phyloP scores from a whole-genome alignment of 2,888 invertebrate species.

The Cantharis lateralis region DNA sequence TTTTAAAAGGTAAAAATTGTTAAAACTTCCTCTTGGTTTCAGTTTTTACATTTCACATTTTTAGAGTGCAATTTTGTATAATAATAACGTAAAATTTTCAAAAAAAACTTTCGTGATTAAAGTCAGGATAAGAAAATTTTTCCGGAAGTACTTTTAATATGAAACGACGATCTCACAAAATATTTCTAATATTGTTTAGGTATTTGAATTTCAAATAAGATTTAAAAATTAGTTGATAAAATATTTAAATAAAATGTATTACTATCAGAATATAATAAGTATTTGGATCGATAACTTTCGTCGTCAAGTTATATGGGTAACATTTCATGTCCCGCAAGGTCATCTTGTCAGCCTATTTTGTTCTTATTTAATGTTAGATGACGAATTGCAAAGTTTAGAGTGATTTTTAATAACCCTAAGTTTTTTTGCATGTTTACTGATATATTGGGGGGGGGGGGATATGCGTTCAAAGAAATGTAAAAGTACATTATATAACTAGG shows the following conservation, averaged over 20 bases:
- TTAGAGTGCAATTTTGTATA: neutral
- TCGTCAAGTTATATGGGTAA: no score
- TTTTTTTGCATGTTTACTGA: no score
- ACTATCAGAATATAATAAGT: no score
- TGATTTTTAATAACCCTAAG: no score
- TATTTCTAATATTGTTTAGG: neutral
- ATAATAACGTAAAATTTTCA: neutral
- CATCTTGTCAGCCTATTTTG: no score
- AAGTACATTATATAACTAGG: no score
- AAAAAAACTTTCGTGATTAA: neutral
- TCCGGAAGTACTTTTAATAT: neutral
- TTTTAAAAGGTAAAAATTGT: neutral
- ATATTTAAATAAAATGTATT: neutral
- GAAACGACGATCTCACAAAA: neutral
- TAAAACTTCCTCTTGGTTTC: neutral
- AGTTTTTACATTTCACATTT: neutral
- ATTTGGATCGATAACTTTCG: no score
- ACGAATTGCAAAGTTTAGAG: no score
- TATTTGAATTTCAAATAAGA: neutral
- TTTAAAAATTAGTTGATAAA: neutral
- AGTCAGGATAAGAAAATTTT: neutral
- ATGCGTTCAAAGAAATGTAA: no score
- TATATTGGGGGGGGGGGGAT: no score
- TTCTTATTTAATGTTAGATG: no score
- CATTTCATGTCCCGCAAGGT: no score